Base-by-base conservation (phyloP, 2,113 vertebrate genomes). In the Eleginops maclovinus region DNA sequence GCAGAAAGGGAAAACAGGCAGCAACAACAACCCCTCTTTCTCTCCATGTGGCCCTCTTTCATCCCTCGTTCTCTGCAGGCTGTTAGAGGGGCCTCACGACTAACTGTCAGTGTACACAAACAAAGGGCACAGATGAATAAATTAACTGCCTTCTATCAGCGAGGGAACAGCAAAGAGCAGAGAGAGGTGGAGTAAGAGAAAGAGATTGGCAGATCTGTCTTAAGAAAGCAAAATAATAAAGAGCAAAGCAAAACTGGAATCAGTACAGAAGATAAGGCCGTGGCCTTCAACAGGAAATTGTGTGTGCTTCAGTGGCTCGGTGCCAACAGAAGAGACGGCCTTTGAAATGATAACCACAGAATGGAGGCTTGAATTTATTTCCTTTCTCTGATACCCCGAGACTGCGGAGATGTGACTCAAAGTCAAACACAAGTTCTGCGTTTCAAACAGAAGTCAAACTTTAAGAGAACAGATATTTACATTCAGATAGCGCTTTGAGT, bases 101-200 rank as follows among this genome's bases (percentile, higher is more conserved):
- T 61, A 61, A 86, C 89, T 90, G 91, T 87, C 88, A 88, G 72
- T 83, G 85, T 92, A 70, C 77, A 67, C 79, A 86, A 70, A 92
- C 87, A 92, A 89, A 91, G 82, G 83, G 73, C 61, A 64, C 72
- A 73, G 79, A 93, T 91, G 93, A 94, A 94, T 93, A 90, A 88
- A 93, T 91, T 86, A 92, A 82, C 63, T 4, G 56, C 68, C 81
- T 87, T 75, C 83, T 72, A 84, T 83, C 81, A 70, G 58, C 14
- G 19, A 92, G 56, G 72, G 62, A 71, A 36, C 46, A 62, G 53
- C 9, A 12, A 44, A 73, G 71, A 79, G 49, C 40, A 55, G 31
- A 66, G 15, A 36, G 19, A 22, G 71, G 36, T 58, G 6, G 26
- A 70, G 54, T 26, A 16, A 24, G n/a, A 31, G 24, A 55, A 43